Percentiles rank a stretch among this genome's conserved stretches.
Evolutionary conservation across 2,113 vertebrate genomes (phyloP).

Genomic region (Leucopternis melanops): DNA sequence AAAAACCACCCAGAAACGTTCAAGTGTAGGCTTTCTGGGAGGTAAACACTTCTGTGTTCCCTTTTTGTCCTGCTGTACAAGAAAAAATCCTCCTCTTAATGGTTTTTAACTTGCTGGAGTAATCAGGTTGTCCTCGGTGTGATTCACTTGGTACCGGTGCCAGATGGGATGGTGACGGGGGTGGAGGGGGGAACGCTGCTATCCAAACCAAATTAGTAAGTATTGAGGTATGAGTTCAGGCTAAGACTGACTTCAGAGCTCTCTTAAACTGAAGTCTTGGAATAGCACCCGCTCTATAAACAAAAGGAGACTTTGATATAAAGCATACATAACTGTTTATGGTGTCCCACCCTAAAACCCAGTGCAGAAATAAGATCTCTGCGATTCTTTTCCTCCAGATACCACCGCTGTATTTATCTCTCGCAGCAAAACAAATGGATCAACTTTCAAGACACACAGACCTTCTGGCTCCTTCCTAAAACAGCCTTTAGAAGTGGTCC

Average conservation of each 20-base stretch:
- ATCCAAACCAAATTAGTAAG: slow-evolving; percentile 9
- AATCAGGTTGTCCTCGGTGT: not conserved
- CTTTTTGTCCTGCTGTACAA: not conserved
- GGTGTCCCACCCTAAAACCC: slow-evolving; percentile 3
- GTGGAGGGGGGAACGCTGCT: not conserved
- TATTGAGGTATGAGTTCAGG: slow-evolving; percentile 4
- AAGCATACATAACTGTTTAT: slow-evolving; percentile 30
- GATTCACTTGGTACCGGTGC: not conserved
- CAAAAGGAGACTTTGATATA: slow-evolving; percentile 41
- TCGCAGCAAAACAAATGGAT: slow-evolving; percentile 31
- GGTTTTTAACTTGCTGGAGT: not conserved
- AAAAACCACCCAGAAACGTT: not conserved
- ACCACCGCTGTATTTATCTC: slow-evolving; percentile 31
- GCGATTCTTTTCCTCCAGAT: not conserved
- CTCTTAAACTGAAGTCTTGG: not conserved
- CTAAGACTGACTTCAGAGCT: not conserved
- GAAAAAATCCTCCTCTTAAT: not conserved
- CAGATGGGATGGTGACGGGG: not conserved
- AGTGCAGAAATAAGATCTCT: not conserved
- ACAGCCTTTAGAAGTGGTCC: not conserved
- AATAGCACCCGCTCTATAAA: not conserved
- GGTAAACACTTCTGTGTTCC: not conserved
- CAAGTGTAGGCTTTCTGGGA: not conserved
- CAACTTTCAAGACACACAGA: not conserved
- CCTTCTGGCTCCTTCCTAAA: slow-evolving; percentile 17